Base-by-base conservation (phyloP, 2,797 vertebrate species). In the Sebastes miniatus region DNA sequence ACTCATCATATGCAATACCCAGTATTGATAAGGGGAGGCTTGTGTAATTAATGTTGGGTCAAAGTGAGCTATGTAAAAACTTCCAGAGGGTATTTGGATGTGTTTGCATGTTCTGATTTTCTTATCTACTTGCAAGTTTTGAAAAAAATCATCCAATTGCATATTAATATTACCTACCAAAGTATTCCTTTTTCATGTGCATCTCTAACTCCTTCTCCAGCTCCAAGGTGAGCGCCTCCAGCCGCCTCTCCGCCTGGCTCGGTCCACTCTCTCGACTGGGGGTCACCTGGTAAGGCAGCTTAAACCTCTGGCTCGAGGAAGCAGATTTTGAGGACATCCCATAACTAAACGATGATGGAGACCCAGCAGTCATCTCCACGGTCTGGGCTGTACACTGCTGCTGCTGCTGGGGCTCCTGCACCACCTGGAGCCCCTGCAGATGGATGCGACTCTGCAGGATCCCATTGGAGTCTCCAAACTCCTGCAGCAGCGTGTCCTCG, bases 171-270 rank as follows among this genome's bases (percentile, higher is more conserved):
- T 25, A 94, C 97, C 96, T 95, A 99, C 98, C 98, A 83, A 99
- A 99, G 91, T 99, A 99, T 77, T 99, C 98, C 91, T 98, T 98
- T 90, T 99, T 98, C 93, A 97, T 96, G 95, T 98, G 98, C 95
- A 98, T 96, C 94, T 99, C 98, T 88, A 99, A 93, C 93, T 99
- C 98, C 90, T 97, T 98, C 90, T 99, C 98, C 93, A 99, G 96
- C 96, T 99, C 98, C 84, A 97, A 86, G 22, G 98, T 98, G 76
- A 99, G 96, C 57, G 97, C 98, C 93, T 99, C 98, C 90, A 99
- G 96, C 84, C 97, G 92, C 78, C 95, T 95, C 96, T 99, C 98
- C 1, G 97, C 98, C 93, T 97, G 97, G 94, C 98, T 98, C 13
- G 97, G 97, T 69, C 97, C 97, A 47, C 95, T 96, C 57, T 98